These are phyloP conservation scores for Cacoxenus indagator DNA, from an alignment of 2,888 invertebrate species.

Conservation along the genomic window DNA sequence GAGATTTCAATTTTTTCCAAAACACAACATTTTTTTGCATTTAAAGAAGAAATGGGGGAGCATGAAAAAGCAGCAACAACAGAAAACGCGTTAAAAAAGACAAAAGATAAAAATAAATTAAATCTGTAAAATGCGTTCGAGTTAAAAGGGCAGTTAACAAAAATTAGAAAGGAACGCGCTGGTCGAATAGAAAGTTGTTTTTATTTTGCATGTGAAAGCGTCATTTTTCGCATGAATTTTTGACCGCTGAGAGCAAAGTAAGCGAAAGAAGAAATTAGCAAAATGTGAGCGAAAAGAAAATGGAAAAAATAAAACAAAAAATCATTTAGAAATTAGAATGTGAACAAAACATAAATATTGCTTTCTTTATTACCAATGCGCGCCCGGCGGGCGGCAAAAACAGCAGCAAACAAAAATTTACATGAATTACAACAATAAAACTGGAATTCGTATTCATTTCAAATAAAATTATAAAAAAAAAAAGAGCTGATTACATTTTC, in stretches of 20 bases:
- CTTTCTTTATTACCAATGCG: conserved; percentile 36
- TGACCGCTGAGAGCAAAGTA: not conserved
- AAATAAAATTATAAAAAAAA: conserved; percentile 55
- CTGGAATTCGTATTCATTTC: conserved; percentile 65
- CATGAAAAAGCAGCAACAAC: conserved; percentile 25
- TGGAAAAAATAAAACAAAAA: conserved; percentile 31
- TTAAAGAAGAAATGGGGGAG: conserved; percentile 39
- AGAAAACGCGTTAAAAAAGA: conserved; percentile 35
- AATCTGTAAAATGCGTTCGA: conserved; percentile 33
- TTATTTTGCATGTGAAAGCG: not conserved
- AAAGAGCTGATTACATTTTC: conserved; percentile 25
- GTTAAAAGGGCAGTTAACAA: no score
- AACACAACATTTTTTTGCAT: conserved; percentile 50
- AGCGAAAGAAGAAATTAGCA: conserved; percentile 8
- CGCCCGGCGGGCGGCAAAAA: conserved; percentile 33
- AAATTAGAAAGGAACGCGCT: no score
- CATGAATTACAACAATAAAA: conserved; percentile 44
- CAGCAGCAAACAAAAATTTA: conserved; percentile 26
- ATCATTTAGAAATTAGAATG: conserved; percentile 34
- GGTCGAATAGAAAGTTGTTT: no score
- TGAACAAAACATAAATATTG: not conserved
- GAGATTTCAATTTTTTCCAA: conserved; percentile 59
- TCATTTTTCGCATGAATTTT: not conserved
- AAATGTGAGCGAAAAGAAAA: conserved; percentile 18
- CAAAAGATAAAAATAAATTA: conserved; percentile 36